Percentiles rank a stretch among this genome's conserved stretches.
These are phyloP conservation scores for Syrphus vitripennis DNA, from an alignment of 2,888 invertebrate species.

Conservation along the genomic window DNA sequence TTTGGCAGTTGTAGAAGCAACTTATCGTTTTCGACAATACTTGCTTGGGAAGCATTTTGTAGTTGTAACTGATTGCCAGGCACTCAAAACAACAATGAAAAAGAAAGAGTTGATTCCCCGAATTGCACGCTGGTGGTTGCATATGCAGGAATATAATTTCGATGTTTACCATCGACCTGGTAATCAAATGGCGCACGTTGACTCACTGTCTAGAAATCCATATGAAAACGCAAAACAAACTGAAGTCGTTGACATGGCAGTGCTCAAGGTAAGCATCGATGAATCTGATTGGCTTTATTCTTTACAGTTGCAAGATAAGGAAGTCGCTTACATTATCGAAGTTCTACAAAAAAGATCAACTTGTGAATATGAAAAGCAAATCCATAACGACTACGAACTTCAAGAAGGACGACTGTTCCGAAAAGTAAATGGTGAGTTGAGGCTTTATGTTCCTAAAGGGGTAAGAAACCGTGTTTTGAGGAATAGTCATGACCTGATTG, in stretches of 20 bases:
- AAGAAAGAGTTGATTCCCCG: conserved; percentile 51
- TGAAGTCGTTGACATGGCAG: neutral
- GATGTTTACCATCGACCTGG: neutral
- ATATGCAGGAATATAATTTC: conserved; percentile 51
- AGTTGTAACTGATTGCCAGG: conserved; percentile 54
- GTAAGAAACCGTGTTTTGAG: neutral
- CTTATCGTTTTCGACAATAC: conserved; percentile 54
- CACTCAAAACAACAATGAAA: conserved; percentile 45
- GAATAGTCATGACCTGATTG: neutral
- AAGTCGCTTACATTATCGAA: neutral
- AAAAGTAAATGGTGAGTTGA: neutral
- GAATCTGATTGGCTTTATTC: neutral
- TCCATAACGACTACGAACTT: too few relatives aligned
- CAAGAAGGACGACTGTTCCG: too few relatives aligned
- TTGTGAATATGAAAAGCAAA: neutral
- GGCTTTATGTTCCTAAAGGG: neutral
- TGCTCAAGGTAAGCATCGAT: neutral
- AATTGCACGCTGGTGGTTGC: conserved; percentile 58
- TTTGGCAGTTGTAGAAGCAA: conserved; percentile 53
- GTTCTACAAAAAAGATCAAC: neutral
- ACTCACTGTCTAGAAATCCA: neutral
- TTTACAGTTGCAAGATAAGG: neutral
- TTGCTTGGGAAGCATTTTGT: conserved; percentile 36
- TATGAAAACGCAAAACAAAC: neutral
- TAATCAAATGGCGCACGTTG: neutral